Evolutionary conservation across 2,113 vertebrate species (phyloP).

Genomic region (human): DNA sequence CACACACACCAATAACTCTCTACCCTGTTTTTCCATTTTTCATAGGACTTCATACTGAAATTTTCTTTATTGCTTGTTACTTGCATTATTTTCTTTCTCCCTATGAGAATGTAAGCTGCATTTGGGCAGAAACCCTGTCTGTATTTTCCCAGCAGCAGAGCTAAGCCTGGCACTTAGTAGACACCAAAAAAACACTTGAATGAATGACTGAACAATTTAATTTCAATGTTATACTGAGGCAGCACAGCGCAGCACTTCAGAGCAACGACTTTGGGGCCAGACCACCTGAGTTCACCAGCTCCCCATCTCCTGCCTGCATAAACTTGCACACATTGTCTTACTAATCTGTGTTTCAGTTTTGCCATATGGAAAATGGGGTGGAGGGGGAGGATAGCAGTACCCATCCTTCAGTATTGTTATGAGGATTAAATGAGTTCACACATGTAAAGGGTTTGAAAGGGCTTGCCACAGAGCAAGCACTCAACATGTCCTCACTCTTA

Average conservation of each 20-base stretch:
- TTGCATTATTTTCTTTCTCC: neutral
- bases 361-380: neutral
- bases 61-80: neutral
- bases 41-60: neutral
- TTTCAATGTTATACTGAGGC: neutral
- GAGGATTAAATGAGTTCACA: neutral
- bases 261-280: neutral
- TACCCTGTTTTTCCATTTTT: neutral
- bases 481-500: neutral
- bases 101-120: neutral
- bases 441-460: neutral
- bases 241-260: neutral
- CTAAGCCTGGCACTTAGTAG: neutral
- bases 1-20: neutral
- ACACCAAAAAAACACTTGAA: neutral
- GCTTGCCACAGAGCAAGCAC: neutral
- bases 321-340: neutral
- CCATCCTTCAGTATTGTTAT: neutral
- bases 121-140: neutral
- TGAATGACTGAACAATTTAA: neutral
- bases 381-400: neutral
- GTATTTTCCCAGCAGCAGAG: neutral
- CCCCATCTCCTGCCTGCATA: neutral
- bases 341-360: neutral
- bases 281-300: neutral